Evolutionary conservation across 1,140 invertebrate species (phyloP).

Genomic region (Lasioglossum albipes): DNA sequence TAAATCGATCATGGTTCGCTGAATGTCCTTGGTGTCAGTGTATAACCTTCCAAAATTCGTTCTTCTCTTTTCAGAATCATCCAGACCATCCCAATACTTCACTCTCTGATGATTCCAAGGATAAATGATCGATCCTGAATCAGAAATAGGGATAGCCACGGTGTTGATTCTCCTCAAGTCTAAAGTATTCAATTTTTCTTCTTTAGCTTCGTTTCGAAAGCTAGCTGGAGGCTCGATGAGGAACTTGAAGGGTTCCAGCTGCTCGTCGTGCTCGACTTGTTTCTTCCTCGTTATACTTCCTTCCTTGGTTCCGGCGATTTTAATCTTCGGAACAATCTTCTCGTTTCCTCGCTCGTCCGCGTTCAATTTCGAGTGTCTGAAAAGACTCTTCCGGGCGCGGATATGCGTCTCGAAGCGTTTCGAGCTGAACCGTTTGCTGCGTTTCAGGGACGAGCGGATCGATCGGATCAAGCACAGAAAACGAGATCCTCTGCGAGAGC

Average conservation of each 20-base stretch:
- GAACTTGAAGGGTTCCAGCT: conserved; percentile 69
- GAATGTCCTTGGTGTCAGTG: conserved; percentile 39
- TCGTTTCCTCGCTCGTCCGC: background rate
- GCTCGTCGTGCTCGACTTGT: conserved; percentile 65
- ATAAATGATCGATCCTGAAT: background rate
- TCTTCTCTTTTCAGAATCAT: background rate
- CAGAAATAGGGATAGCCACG: conserved; percentile 64
- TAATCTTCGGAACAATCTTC: background rate
- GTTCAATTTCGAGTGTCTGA: background rate
- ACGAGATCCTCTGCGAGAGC: background rate
- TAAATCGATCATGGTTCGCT: conserved; percentile 65
- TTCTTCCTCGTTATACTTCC: conserved; percentile 46
- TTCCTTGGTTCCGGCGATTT: conserved; percentile 30
- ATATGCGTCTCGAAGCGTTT: background rate
- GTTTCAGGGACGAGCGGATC: conserved; percentile 41
- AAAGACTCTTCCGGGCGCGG: no score
- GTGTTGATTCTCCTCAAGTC: conserved; percentile 76
- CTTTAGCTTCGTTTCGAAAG: conserved; percentile 51
- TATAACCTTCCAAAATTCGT: conserved; percentile 6
- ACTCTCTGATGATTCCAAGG: background rate
- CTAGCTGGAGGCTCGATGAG: conserved; percentile 69
- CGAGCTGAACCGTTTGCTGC: background rate
- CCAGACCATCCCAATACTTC: no score
- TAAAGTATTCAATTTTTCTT: conserved; percentile 70
- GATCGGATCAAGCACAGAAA: conserved; percentile 37